A percentile compares a stretch with the other conserved stretches of the same genome.
Conservation (phyloP, 2,113 vertebrate species). For the Callipepla californica region DNA sequence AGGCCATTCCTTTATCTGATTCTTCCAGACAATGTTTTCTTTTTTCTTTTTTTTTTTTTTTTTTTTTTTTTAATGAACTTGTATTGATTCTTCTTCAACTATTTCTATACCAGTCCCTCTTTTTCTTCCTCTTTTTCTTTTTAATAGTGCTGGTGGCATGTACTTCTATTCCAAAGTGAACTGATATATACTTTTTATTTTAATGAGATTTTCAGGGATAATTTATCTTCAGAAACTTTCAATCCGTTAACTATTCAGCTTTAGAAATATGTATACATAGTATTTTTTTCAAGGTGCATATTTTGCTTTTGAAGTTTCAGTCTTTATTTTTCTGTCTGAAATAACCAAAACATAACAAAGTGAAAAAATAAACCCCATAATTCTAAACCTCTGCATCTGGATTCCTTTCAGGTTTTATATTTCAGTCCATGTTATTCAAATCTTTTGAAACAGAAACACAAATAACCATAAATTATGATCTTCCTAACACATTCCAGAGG, state of each 20-base stretch:
- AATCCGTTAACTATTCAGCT: background rate
- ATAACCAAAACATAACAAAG: background rate
- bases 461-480: background rate
- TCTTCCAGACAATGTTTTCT: background rate
- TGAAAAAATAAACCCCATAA: background rate
- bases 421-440: background rate
- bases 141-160: background rate
- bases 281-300: background rate
- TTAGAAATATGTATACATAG: background rate
- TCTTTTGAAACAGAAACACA: background rate
- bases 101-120: accelerated
- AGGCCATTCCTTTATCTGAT: background rate
- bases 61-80: background rate
- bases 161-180: background rate
- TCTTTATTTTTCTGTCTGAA: background rate
- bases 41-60: no score
- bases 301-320: background rate
- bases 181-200: background rate
- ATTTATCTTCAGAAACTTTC: background rate
- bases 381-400: background rate
- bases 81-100: background rate
- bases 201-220: background rate
- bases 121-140: background rate
- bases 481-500: background rate
- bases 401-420: background rate